These are phyloP conservation scores for Caenorhabditis wallacei DNA, from an alignment of 2,888 invertebrate genomes.

Conservation along the genomic window DNA sequence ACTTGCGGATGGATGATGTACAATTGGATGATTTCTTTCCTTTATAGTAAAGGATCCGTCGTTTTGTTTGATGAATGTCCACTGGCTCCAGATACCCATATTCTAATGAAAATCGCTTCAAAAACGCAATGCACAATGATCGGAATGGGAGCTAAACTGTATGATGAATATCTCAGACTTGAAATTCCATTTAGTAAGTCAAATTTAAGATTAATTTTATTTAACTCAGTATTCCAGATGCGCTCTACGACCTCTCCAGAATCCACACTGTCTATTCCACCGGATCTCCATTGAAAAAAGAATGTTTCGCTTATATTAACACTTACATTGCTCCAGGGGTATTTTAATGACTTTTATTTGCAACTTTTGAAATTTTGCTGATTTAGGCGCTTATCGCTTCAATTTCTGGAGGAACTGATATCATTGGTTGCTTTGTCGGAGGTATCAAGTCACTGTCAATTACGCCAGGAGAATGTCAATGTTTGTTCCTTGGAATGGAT, in stretches of 20 bases:
- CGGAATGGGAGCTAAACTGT: constrained; percentile 86
- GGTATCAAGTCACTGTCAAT: constrained; percentile 85
- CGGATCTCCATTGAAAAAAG: constrained; percentile 85
- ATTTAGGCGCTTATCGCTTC: constrained; percentile 76
- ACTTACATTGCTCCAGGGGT: constrained; percentile 84
- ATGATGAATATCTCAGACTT: constrained; percentile 85
- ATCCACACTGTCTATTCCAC: constrained; percentile 85
- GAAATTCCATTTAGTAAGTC: constrained; percentile 76
- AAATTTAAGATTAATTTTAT: not conserved
- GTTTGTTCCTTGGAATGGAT: constrained; percentile 85
- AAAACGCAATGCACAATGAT: constrained; percentile 85
- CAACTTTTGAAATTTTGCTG: constrained; percentile 19
- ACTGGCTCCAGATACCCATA: constrained; percentile 84
- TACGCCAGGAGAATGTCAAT: constrained; percentile 86
- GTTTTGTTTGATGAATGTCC: constrained; percentile 86
- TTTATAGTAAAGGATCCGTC: constrained; percentile 82
- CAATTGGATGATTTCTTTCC: constrained; percentile 85
- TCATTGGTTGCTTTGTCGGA: constrained; percentile 86
- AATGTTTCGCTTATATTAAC: constrained; percentile 86
- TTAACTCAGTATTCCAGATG: constrained; percentile 78
- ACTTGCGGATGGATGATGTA: constrained; percentile 87
- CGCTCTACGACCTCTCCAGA: constrained; percentile 84
- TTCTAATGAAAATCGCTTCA: constrained; percentile 84
- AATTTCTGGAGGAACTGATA: constrained; percentile 86
- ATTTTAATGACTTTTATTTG: constrained; percentile 14